Conservation (phyloP, 2,888 invertebrate genomes). For the Spialia ferax region DNA sequence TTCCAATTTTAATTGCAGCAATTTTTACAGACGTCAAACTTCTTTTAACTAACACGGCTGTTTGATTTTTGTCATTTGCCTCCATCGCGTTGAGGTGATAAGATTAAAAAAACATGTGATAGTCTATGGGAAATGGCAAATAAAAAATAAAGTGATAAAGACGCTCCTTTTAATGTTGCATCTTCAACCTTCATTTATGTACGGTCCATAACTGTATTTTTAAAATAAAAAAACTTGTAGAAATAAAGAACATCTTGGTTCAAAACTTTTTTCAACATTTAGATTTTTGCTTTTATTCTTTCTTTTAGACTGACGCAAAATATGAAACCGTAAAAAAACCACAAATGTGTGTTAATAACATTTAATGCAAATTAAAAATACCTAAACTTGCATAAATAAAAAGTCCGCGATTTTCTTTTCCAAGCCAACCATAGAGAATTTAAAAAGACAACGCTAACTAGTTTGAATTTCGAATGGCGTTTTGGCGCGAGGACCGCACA, state of each 20-base stretch:
- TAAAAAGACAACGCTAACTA: slow-evolving; percentile 50
- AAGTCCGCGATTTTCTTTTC: slow-evolving; percentile 2
- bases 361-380: neutral
- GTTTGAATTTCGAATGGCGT: slow-evolving; percentile 64
- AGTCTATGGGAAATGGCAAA: neutral
- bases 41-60: slow-evolving; percentile 51
- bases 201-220: too few relatives aligned
- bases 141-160: too few relatives aligned
- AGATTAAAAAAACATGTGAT: slow-evolving; percentile 4
- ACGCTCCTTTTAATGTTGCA: too few relatives aligned
- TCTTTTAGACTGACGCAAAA: too few relatives aligned
- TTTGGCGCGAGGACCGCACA: slow-evolving; percentile 71
- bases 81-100: slow-evolving; percentile 24
- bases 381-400: neutral
- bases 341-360: neutral
- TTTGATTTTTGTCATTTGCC: slow-evolving; percentile 48
- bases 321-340: too few relatives aligned
- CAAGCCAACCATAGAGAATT: slow-evolving; percentile 46
- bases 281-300: too few relatives aligned
- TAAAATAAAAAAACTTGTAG: too few relatives aligned
- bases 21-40: slow-evolving; percentile 39
- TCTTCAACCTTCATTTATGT: too few relatives aligned
- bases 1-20: slow-evolving; percentile 33
- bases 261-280: too few relatives aligned
- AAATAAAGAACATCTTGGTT: too few relatives aligned